Evolutionary conservation across 2,113 vertebrate genomes (phyloP).

Genomic region (Pseudolaguvia tuberculata): DNA sequence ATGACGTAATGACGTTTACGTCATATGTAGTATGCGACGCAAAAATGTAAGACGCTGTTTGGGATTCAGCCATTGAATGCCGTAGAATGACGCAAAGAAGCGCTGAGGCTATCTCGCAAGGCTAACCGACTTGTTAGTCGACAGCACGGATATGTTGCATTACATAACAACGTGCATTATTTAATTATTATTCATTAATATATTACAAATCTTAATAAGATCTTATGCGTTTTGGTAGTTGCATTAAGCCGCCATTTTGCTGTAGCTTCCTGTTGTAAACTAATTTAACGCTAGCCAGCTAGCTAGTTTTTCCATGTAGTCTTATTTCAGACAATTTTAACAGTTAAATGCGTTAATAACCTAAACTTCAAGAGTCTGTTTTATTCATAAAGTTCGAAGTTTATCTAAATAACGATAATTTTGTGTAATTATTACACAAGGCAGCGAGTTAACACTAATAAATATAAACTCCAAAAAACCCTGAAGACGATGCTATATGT

Average conservation of each 20-base stretch:
- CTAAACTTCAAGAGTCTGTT: not conserved
- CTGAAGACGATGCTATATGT: no score
- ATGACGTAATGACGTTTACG: not conserved
- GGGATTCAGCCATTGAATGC: not conserved
- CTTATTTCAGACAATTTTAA: not conserved
- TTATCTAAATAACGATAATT: not conserved
- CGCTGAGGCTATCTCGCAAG: slow-evolving; percentile 2
- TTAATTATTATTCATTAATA: not conserved
- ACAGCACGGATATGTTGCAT: not conserved
- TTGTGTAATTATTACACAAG: not conserved
- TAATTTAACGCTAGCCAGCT: not conserved
- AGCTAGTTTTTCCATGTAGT: no score
- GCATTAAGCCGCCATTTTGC: not conserved
- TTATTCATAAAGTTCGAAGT: not conserved
- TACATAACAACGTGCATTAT: not conserved
- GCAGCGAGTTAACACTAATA: not conserved
- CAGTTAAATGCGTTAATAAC: not conserved
- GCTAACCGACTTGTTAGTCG: not conserved
- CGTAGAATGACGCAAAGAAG: slow-evolving; percentile 6
- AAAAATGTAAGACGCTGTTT: not conserved
- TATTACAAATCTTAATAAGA: not conserved
- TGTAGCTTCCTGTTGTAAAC: no score
- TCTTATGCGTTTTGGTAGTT: not conserved
- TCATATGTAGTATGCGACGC: not conserved
- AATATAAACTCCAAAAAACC: not conserved